Conservation (phyloP, 2,888 invertebrate genomes). For the Diadegma fenestrale region DNA sequence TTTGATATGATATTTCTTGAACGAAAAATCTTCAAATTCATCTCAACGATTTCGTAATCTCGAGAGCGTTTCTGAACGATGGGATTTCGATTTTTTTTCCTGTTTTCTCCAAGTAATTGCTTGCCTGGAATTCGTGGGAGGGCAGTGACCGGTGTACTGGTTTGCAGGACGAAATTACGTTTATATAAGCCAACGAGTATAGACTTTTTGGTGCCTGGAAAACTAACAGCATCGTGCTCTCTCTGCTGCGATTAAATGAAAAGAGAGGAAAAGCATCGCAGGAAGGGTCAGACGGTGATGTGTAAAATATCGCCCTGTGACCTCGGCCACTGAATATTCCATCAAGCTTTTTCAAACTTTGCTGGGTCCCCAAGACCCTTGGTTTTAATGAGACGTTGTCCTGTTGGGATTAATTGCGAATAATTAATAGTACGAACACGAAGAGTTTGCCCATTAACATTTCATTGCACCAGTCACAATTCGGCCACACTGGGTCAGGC, state of each 20-base stretch:
- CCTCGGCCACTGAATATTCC: constrained; percentile 22
- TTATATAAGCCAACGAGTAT: constrained; percentile 25
- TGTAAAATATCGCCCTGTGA: not conserved
- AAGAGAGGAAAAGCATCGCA: not conserved
- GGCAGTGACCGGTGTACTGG: constrained; percentile 19
- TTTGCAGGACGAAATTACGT: constrained; percentile 52
- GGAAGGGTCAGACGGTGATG: not conserved
- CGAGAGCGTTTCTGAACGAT: not conserved
- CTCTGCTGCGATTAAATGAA: constrained; percentile 10
- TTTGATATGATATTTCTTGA: not conserved
- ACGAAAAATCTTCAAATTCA: not conserved
- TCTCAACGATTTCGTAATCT: not conserved
- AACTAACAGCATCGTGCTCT: constrained; percentile 30
- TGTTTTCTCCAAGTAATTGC: constrained; percentile 52
- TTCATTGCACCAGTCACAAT: not conserved
- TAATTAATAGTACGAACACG: not conserved
- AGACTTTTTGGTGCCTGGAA: constrained; percentile 26
- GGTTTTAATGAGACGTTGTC: not conserved
- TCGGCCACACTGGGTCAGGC: not conserved
- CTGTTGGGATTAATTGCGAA: constrained; percentile 5
- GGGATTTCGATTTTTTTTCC: not conserved
- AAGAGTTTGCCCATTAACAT: not conserved
- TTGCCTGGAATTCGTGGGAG: constrained; percentile 27
- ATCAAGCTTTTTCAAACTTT: constrained; percentile 26
- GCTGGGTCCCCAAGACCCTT: not conserved